Conservation (phyloP, 2,797 vertebrate genomes). For the Coilia nasus region DNA sequence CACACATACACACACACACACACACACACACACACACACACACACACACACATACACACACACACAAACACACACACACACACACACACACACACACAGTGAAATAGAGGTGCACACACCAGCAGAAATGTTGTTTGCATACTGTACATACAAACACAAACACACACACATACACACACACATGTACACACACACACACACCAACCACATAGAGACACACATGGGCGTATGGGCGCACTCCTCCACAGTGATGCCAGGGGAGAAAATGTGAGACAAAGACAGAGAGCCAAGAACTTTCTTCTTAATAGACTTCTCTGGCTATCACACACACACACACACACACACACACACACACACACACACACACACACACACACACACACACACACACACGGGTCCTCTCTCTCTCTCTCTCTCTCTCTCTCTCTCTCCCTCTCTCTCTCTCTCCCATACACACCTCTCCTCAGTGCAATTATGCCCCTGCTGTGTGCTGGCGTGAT, state of each 20-base stretch:
- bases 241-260: not conserved
- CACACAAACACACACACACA: not conserved
- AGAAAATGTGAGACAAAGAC: not conserved
- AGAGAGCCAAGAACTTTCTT: not conserved
- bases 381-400: not conserved
- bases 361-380: conserved; percentile 14
- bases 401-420: too few species aligned
- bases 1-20: not conserved
- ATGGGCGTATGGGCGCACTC: not conserved
- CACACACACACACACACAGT: not conserved
- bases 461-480: not conserved
- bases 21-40: not conserved
- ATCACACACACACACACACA: not conserved
- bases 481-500: not conserved
- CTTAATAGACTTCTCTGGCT: not conserved
- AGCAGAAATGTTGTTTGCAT: not conserved
- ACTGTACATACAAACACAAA: not conserved
- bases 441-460: not conserved
- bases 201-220: not conserved
- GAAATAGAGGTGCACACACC: not conserved
- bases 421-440: too few species aligned
- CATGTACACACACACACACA: not conserved
- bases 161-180: not conserved
- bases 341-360: conserved; percentile 15
- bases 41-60: not conserved